These are phyloP conservation scores for Anableps anableps DNA, from an alignment of 2,797 vertebrate genomes.

Conservation along the genomic window DNA sequence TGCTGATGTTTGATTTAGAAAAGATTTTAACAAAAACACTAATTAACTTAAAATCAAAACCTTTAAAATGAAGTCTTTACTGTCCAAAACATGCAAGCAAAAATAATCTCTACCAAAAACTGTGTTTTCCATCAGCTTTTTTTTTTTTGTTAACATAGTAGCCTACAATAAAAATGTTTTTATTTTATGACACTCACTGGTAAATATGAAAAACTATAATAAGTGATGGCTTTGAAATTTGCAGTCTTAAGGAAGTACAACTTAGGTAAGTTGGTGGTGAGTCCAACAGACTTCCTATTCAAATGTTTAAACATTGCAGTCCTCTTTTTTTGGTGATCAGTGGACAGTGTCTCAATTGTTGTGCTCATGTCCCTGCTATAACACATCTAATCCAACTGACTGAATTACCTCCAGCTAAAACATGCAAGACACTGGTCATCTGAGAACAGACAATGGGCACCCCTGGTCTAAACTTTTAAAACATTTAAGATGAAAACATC, in stretches of 20 bases:
- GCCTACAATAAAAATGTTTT: neutral
- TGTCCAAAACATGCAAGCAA: neutral
- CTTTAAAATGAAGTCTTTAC: neutral
- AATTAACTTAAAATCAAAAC: neutral
- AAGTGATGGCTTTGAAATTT: neutral
- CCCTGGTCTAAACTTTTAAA: neutral
- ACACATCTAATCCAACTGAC: neutral
- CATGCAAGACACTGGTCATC: neutral
- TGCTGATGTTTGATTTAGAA: neutral
- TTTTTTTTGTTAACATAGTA: neutral
- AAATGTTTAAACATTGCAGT: neutral
- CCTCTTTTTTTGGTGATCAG: neutral
- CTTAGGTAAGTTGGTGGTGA: neutral
- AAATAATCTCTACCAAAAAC: neutral
- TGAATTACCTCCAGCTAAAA: neutral
- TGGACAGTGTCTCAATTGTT: neutral
- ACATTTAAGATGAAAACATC: neutral
- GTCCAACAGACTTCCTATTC: neutral
- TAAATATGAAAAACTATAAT: neutral
- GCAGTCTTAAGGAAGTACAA: neutral
- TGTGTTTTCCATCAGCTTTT: neutral
- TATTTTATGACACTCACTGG: neutral
- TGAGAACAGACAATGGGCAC: neutral
- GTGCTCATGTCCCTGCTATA: neutral
- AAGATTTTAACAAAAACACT: neutral